phyloP scores from a whole-genome alignment of 1,140 invertebrate genomes.

The Caenorhabditis tropicalis region DNA sequence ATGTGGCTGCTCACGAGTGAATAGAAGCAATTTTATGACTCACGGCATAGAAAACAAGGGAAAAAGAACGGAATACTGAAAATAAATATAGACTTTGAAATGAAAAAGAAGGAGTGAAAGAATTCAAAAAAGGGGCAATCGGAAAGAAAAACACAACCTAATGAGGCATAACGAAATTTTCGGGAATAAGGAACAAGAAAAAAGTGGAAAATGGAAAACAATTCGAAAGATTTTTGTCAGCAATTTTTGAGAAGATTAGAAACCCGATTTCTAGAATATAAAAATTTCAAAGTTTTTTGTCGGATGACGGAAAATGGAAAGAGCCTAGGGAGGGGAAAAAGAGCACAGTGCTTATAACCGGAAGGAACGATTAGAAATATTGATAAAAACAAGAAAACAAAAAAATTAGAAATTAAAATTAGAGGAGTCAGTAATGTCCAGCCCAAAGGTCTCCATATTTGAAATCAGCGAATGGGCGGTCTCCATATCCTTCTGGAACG shows the following conservation, averaged over 20 bases:
- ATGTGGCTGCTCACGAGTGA: too few relatives aligned
- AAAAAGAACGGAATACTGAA: slow-evolving; percentile 13
- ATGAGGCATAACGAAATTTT: slow-evolving; percentile 10
- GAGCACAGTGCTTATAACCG: not conserved
- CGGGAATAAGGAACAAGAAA: not conserved
- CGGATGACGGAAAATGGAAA: not conserved
- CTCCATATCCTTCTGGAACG: slow-evolving; percentile 68
- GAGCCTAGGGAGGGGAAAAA: not conserved
- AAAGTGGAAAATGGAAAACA: not conserved
- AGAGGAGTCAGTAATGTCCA: slow-evolving; percentile 18
- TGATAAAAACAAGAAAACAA: not conserved
- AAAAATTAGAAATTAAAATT: not conserved
- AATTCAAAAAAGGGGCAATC: not conserved
- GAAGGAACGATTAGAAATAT: not conserved
- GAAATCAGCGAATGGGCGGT: slow-evolving; percentile 64
- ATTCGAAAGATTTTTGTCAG: not conserved
- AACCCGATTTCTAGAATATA: not conserved
- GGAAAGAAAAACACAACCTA: slow-evolving; percentile 14
- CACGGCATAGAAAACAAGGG: slow-evolving; percentile 6
- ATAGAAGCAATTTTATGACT: slow-evolving; percentile 14
- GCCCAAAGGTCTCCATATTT: slow-evolving; percentile 69
- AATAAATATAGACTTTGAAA: slow-evolving; percentile 3
- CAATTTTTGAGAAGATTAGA: slow-evolving; percentile 31
- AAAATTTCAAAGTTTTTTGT: not conserved
- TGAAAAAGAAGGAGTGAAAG: not conserved